Conservation (phyloP, 2,113 vertebrate genomes). For the Baryphthengus martii region DNA sequence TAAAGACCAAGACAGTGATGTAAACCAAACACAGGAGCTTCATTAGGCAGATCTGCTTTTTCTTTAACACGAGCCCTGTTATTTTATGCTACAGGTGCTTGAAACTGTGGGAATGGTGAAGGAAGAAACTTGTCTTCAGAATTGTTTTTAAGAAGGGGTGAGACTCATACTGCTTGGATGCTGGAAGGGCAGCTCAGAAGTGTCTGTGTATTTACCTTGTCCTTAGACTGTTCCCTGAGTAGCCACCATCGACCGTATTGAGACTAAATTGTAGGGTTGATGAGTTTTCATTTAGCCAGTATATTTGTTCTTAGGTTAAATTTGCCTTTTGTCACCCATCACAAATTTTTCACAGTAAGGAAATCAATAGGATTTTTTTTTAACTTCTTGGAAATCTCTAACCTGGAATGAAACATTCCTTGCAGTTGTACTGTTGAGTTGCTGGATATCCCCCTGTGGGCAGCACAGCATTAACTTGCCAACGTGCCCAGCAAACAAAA, state of each 20-base stretch:
- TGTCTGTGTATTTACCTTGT: neutral
- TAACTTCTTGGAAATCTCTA: neutral
- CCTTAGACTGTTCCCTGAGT: neutral
- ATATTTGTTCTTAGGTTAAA: neutral
- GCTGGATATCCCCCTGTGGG: neutral
- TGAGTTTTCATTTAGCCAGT: neutral
- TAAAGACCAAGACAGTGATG: neutral
- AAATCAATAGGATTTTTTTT: neutral
- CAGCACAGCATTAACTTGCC: accelerated
- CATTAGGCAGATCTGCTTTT: neutral
- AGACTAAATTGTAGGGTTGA: neutral
- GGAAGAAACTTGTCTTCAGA: neutral
- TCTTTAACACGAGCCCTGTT: neutral
- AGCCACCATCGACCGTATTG: accelerated
- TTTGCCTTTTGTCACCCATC: neutral
- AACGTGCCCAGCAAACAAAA: neutral
- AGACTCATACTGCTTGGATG: neutral
- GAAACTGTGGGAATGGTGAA: neutral
- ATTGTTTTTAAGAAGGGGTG: neutral
- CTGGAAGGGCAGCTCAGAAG: neutral
- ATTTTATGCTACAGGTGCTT: neutral
- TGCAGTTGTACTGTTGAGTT: neutral
- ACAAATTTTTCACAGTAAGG: neutral
- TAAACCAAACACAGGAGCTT: neutral
- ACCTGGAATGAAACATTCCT: neutral